These are phyloP conservation scores for Bradypus variegatus DNA, from an alignment of 2,797 vertebrate species.

Conservation along the genomic window DNA sequence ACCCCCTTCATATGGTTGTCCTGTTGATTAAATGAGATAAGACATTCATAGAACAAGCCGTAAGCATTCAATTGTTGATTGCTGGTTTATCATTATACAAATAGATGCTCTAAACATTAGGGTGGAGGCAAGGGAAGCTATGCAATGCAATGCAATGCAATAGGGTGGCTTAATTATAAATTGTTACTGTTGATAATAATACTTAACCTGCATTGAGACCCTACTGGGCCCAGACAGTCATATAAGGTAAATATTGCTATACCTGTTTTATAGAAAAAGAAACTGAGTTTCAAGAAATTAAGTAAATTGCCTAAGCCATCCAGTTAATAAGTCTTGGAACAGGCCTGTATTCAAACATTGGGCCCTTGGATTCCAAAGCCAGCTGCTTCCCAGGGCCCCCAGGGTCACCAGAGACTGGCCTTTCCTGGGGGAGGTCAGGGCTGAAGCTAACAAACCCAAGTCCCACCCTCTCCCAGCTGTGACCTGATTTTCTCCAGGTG, in stretches of 20 bases:
- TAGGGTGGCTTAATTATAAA: neutral
- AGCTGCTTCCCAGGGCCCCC: neutral
- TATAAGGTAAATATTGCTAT: neutral
- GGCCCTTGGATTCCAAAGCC: constrained; percentile 14
- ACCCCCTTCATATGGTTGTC: neutral
- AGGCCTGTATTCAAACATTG: constrained; percentile 13
- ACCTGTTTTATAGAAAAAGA: constrained; percentile 34
- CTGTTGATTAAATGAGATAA: constrained; percentile 27
- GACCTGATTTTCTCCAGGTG: constrained; percentile 41
- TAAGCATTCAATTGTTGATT: neutral
- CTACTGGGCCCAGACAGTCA: neutral
- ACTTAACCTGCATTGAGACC: neutral
- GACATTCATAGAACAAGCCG: neutral
- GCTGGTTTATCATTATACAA: neutral
- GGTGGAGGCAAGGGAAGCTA: neutral
- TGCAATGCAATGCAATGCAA: neutral
- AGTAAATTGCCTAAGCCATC: neutral
- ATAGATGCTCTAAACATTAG: neutral
- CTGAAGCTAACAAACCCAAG: constrained; percentile 2
- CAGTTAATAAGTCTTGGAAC: constrained; percentile 32
- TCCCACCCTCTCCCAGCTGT: constrained; percentile 11
- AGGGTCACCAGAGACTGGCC: constrained; percentile 15
- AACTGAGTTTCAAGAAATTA: constrained; percentile 34
- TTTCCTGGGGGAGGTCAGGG: neutral
- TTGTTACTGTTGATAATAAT: neutral